Conservation (phyloP, 2,888 invertebrate genomes). For the Tiliacea citrago region DNA sequence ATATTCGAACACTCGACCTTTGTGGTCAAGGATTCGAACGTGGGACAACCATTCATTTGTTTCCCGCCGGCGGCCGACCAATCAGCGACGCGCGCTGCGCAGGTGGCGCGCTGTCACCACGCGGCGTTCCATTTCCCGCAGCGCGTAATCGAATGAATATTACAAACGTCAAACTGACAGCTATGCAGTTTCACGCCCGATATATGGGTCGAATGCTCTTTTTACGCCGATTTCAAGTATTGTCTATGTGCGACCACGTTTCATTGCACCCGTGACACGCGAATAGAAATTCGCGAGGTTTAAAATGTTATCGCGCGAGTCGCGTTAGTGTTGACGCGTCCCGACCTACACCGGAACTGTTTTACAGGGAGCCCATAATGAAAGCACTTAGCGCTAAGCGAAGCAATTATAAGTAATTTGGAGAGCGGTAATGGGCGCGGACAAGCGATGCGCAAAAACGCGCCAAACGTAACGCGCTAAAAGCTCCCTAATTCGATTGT, state of each 20-base stretch:
- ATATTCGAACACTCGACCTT: slow-evolving; percentile 80
- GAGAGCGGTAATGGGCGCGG: slow-evolving; percentile 88
- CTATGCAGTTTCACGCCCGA: slow-evolving; percentile 81
- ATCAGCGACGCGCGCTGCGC: slow-evolving; percentile 73
- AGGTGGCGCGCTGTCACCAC: slow-evolving; percentile 86
- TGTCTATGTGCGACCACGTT: slow-evolving; percentile 72
- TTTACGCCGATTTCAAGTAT: slow-evolving; percentile 81
- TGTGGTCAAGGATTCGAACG: slow-evolving; percentile 78
- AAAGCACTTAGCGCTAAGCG: slow-evolving; percentile 90
- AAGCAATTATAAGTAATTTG: slow-evolving; percentile 91
- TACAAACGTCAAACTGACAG: slow-evolving; percentile 87
- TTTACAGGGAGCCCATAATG: slow-evolving; percentile 84
- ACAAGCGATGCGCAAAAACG: slow-evolving; percentile 90
- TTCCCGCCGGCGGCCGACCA: slow-evolving; percentile 74
- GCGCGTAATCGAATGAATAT: slow-evolving; percentile 89
- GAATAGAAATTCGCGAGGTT: slow-evolving; percentile 60
- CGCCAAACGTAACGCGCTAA: slow-evolving; percentile 88
- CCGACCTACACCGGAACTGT: slow-evolving; percentile 80
- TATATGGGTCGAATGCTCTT: slow-evolving; percentile 85
- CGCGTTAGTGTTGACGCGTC: slow-evolving; percentile 80
- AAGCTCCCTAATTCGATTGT: slow-evolving; percentile 90
- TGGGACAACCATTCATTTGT: slow-evolving; percentile 78
- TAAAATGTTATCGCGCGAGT: slow-evolving; percentile 75
- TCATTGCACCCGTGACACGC: slow-evolving; percentile 51
- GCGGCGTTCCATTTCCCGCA: slow-evolving; percentile 86